Evolutionary conservation across 1,140 invertebrate genomes (phyloP), one percentile per base, ranked within the genome.

Genomic region (Drosophila lini): DNA sequence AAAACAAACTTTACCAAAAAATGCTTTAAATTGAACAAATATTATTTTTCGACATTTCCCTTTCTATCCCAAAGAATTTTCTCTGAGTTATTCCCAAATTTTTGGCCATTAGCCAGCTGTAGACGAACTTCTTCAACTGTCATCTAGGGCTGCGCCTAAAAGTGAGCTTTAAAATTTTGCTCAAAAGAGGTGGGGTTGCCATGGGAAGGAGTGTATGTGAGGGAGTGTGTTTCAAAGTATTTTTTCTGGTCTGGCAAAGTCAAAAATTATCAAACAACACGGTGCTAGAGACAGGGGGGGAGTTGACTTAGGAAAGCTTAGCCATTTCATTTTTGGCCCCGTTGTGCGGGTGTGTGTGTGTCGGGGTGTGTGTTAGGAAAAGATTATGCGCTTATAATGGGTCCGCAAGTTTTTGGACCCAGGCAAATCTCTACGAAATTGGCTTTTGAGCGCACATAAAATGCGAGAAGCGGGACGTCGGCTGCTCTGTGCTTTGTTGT

Each of bases 341-440:
- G 25, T 73, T 64, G 45, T 41, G 36, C 16, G 22, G 47, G 59
- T 44, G 36, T 44, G 32, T 62, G 47, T 57, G 28, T 76, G 36
- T 41, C 7, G 22, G 45, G 22, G 45, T 48, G 47, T 50, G 75
- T 86, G 79, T 86, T 86, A 88, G 70, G 65, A 80, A 83, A 88
- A 88, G 84, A 88, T 88, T 88, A 88, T 88, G 78, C 84, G 84
- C 84, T 88, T 88, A 88, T 89, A 89, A 88, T 88, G 84, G 80
- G 74, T 84, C 82, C 84, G 84, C 84, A 74, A 88, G 84, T 89
- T 88, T 71, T 64, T 57, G 76, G 70, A 67, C 76, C 79, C 68
- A 53, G 75, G 25, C 65, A 83, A 88, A 88, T 88, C 84, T 88
- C 84, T 83, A 89, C 84, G 67, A 88, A 88, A 89, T 88, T 88